These are phyloP conservation scores for Meteorus cinctellus DNA, from an alignment of 2,888 invertebrate genomes.

Conservation along the genomic window DNA sequence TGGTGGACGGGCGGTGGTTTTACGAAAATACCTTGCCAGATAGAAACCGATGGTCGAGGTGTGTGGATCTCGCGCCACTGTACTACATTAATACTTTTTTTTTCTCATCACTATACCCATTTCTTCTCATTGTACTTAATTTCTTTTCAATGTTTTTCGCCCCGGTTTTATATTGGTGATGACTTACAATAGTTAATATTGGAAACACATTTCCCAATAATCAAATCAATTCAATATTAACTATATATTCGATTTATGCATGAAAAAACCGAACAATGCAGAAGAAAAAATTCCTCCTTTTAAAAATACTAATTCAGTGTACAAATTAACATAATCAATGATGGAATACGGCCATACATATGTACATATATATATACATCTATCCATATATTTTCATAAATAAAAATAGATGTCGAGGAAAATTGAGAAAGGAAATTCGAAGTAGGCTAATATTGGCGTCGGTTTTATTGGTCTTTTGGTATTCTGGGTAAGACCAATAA, in stretches of 20 bases:
- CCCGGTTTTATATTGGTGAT: not conserved
- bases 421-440: not conserved
- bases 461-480: not conserved
- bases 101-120: not conserved
- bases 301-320: not conserved
- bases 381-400: not conserved
- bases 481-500: not conserved
- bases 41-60: conserved; percentile 61
- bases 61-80: conserved; percentile 56
- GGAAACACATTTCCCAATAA: not conserved
- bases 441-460: not conserved
- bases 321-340: not conserved
- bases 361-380: not conserved
- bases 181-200: not conserved
- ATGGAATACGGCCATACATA: not conserved
- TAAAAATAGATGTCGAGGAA: not conserved
- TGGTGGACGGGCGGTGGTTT: conserved; percentile 55
- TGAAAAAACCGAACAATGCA: no score
- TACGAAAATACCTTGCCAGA: conserved; percentile 67
- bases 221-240: not conserved
- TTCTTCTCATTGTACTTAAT: not conserved
- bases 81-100: conserved; percentile 44
- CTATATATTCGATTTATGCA: no score
- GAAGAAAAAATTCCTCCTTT: not conserved
- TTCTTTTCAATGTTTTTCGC: not conserved